Percentiles rank a stretch among this genome's conserved stretches.
Conservation (phyloP, 2,797 vertebrate genomes). For the Cossypha niveicapilla region DNA sequence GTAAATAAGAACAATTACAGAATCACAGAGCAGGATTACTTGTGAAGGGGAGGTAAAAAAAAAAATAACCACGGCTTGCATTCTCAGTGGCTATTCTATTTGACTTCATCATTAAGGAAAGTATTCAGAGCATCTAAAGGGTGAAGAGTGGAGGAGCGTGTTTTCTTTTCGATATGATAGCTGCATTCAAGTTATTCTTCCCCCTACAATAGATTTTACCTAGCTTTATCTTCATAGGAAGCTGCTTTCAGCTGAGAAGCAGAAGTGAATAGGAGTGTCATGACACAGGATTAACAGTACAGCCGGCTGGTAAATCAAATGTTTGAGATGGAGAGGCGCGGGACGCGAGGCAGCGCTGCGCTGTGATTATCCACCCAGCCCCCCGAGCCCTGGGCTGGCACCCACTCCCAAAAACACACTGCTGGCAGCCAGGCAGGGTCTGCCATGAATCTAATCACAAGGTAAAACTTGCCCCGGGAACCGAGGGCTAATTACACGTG, state of each 20-base stretch:
- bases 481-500: not conserved
- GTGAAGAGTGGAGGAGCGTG: constrained; percentile 86
- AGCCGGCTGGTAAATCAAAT: constrained; percentile 95
- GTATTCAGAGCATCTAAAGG: constrained; percentile 77
- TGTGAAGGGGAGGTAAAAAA: not conserved
- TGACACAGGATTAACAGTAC: constrained; percentile 97
- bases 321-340: constrained; percentile 92
- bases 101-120: constrained; percentile 77
- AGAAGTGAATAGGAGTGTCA: constrained; percentile 98
- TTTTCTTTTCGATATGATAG: constrained; percentile 85
- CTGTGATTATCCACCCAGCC: constrained; percentile 44
- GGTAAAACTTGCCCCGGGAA: constrained; percentile 11
- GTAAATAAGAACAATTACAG: constrained; percentile 76
- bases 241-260: constrained; percentile 94
- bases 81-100: constrained; percentile 73
- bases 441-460: constrained; percentile 4
- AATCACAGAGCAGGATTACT: constrained; percentile 72
- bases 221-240: constrained; percentile 97
- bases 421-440: constrained; percentile 29
- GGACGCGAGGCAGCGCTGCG: constrained; percentile 86
- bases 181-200: constrained; percentile 82
- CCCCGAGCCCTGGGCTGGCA: constrained; percentile 44
- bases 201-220: constrained; percentile 96
- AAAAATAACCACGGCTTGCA: constrained; percentile 13
- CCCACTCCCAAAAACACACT: constrained; percentile 39